phyloP scores from a whole-genome alignment of 2,888 invertebrate genomes.

The Pediacus dermestoides region DNA sequence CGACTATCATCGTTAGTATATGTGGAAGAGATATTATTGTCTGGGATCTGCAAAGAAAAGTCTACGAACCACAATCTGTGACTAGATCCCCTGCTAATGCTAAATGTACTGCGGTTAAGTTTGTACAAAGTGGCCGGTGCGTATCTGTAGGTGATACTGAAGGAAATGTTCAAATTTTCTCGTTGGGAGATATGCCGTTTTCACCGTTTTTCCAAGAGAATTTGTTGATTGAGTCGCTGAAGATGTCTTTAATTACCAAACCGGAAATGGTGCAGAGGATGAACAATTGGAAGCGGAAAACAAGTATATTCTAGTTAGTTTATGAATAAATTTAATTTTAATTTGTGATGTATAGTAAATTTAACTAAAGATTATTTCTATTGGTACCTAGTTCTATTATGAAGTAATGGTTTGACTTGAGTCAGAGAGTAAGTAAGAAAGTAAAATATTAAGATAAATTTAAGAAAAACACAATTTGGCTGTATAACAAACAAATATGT shows the following conservation, averaged over 20 bases:
- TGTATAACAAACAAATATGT: too few relatives aligned
- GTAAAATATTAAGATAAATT: too few relatives aligned
- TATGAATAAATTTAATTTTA: too few relatives aligned
- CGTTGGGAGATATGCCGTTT: constrained; percentile 73
- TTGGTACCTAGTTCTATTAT: too few relatives aligned
- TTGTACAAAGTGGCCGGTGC: constrained; percentile 66
- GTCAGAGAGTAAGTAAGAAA: too few relatives aligned
- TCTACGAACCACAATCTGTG: constrained; percentile 63
- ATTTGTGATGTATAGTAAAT: too few relatives aligned
- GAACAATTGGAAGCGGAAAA: too few relatives aligned
- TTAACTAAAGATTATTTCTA: too few relatives aligned
- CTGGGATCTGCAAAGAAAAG: constrained; percentile 76
- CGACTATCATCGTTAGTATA: constrained; percentile 68
- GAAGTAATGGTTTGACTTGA: too few relatives aligned
- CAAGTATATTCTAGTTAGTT: too few relatives aligned
- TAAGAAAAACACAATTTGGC: too few relatives aligned
- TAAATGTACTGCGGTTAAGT: constrained; percentile 57
- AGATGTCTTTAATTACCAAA: constrained; percentile 61
- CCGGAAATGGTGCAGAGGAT: constrained; percentile 61
- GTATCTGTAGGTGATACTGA: constrained; percentile 65
- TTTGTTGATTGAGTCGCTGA: constrained; percentile 61
- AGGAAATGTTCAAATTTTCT: constrained; percentile 65
- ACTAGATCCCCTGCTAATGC: constrained; percentile 52
- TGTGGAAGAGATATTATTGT: constrained; percentile 65
- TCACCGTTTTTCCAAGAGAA: constrained; percentile 65